A percentile compares a stretch with the other conserved stretches of the same genome.
Conservation (phyloP, 2,113 vertebrate species). For the Morone saxatilis region DNA sequence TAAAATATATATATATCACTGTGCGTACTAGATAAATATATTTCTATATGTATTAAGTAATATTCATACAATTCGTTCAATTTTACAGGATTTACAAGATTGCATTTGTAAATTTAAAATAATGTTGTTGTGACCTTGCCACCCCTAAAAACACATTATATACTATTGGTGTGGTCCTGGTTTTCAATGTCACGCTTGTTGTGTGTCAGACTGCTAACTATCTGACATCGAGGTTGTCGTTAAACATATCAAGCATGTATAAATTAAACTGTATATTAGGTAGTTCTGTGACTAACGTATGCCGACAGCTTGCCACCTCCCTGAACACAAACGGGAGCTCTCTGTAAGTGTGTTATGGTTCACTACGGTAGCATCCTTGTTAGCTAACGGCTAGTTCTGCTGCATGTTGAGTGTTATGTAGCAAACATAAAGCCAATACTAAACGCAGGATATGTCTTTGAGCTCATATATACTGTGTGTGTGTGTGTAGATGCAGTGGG, state of each 20-base stretch:
- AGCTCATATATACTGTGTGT: background rate
- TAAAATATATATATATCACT: background rate
- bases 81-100: rapidly evolving
- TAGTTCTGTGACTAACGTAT: slow-evolving; percentile 52
- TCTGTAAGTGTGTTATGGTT: slow-evolving; percentile 68
- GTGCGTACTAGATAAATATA: rapidly evolving
- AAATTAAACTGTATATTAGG: slow-evolving; percentile 62
- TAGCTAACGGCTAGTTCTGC: slow-evolving; percentile 37
- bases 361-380: background rate
- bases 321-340: slow-evolving; percentile 35
- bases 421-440: no score
- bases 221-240: background rate
- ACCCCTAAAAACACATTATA: background rate
- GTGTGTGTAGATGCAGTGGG: slow-evolving; percentile 9
- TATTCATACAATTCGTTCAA: rapidly evolving
- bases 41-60: rapidly evolving
- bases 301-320: slow-evolving; percentile 50
- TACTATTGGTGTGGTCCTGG: background rate
- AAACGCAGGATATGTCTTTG: background rate
- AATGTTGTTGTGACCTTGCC: rapidly evolving
- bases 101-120: background rate
- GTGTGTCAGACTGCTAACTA: background rate
- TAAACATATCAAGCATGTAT: slow-evolving; percentile 53
- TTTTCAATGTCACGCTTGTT: slow-evolving; percentile 80
- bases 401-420: background rate